Conservation (phyloP, 2,113 vertebrate species). For the Hiodon alosoides region DNA sequence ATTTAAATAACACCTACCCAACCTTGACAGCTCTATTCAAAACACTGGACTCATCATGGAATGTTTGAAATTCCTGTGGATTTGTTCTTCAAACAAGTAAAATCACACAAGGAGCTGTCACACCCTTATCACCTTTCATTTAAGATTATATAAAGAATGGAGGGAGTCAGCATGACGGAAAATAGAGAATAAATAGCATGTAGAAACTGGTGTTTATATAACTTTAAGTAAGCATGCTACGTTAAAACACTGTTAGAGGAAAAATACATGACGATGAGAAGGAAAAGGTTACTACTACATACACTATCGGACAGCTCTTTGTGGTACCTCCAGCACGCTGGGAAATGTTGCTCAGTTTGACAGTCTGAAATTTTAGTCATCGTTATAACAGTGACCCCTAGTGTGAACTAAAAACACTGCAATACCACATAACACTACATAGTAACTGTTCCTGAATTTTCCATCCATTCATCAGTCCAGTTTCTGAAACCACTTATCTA, state of each 20-base stretch:
- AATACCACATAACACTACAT: not conserved
- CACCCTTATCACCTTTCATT: conserved; percentile 7
- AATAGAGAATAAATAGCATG: not conserved
- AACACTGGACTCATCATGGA: not conserved
- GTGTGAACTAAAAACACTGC: not conserved
- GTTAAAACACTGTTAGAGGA: too few species aligned
- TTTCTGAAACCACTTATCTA: too few species aligned
- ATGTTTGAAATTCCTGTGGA: conserved; percentile 17
- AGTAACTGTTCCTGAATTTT: too few species aligned
- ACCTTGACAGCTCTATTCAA: not conserved
- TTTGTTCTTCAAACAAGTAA: conserved; percentile 17
- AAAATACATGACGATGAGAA: too few species aligned
- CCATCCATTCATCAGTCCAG: too few species aligned
- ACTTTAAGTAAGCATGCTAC: not conserved
- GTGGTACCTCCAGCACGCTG: too few species aligned
- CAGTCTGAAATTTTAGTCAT: not conserved
- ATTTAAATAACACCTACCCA: not conserved
- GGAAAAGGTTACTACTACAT: too few species aligned
- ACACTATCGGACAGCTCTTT: too few species aligned
- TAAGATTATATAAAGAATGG: not conserved
- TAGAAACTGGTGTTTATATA: too few species aligned
- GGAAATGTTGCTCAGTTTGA: too few species aligned
- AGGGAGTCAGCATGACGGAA: not conserved
- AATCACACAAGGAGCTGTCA: not conserved
- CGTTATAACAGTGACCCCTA: conserved; percentile 14